Evolutionary conservation across 2,888 invertebrate genomes (phyloP).

Genomic region (Andrena minutula): DNA sequence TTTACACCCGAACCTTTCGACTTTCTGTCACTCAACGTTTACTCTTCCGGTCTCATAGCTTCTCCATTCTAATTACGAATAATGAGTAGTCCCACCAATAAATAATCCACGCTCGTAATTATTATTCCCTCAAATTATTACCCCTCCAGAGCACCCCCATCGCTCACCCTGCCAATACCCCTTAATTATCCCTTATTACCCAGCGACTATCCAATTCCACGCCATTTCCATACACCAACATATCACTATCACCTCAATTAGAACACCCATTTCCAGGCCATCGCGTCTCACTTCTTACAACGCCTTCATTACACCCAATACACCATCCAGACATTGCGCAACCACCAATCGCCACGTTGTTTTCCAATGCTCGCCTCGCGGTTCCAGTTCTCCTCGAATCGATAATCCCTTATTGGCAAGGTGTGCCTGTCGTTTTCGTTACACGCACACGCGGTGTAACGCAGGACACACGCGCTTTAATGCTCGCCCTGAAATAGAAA

Average conservation of each 20-base stretch:
- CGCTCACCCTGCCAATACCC: too few relatives aligned
- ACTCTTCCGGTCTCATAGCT: too few relatives aligned
- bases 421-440: constrained; percentile 18
- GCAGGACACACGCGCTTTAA: not conserved
- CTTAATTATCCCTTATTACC: too few relatives aligned
- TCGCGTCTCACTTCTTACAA: not conserved
- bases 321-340: not conserved
- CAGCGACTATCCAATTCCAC: too few relatives aligned
- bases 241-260: not conserved
- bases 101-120: too few relatives aligned
- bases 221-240: not conserved
- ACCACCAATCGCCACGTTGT: not conserved
- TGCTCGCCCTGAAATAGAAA: constrained; percentile 18
- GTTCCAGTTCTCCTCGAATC: constrained; percentile 23
- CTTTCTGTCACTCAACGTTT: too few relatives aligned
- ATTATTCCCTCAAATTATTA: too few relatives aligned
- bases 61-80: too few relatives aligned
- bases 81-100: too few relatives aligned
- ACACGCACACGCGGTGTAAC: constrained; percentile 1
- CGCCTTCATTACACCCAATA: not conserved
- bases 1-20: too few relatives aligned
- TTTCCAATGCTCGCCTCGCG: not conserved
- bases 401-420: constrained; percentile 41
- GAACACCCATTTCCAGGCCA: not conserved
- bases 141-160: too few relatives aligned